Conservation (phyloP, 2,113 vertebrate species). For the Ramphastos sulfuratus region DNA sequence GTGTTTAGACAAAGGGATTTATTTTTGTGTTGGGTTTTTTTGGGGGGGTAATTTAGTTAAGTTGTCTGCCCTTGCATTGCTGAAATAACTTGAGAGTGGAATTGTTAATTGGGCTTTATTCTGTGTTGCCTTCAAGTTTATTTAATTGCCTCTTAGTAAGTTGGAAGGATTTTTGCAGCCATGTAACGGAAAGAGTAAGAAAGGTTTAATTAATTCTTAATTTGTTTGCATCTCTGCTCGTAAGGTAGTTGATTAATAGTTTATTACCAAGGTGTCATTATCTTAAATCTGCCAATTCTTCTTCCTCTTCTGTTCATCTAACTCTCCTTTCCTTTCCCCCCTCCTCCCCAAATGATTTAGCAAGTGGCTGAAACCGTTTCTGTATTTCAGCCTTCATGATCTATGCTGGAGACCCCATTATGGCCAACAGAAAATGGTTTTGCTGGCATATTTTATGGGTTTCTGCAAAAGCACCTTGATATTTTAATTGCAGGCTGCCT, state of each 20-base stretch:
- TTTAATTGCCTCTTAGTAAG: not conserved
- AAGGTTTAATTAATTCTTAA: not conserved
- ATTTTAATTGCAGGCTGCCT: constrained; percentile 32
- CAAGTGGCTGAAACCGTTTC: not conserved
- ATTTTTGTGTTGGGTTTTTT: not conserved
- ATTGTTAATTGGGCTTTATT: not conserved
- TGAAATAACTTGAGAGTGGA: not conserved
- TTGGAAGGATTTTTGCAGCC: not conserved
- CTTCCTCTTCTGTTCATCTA: not conserved
- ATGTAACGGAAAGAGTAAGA: not conserved
- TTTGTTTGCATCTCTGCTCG: not conserved
- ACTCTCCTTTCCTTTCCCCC: not conserved
- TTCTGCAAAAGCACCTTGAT: not conserved
- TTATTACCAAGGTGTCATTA: not conserved
- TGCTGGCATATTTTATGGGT: constrained; percentile 21
- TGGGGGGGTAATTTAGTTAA: not conserved
- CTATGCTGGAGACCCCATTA: constrained; percentile 35
- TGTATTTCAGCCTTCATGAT: not conserved
- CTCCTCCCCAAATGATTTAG: not conserved
- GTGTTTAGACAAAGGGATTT: not conserved
- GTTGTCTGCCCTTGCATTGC: not conserved
- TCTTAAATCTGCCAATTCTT: not conserved
- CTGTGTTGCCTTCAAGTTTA: not conserved
- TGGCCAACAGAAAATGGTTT: not conserved
- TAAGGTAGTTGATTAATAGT: not conserved